These are phyloP conservation scores for Gambusia affinis DNA, from an alignment of 2,113 vertebrate genomes.

Conservation along the genomic window DNA sequence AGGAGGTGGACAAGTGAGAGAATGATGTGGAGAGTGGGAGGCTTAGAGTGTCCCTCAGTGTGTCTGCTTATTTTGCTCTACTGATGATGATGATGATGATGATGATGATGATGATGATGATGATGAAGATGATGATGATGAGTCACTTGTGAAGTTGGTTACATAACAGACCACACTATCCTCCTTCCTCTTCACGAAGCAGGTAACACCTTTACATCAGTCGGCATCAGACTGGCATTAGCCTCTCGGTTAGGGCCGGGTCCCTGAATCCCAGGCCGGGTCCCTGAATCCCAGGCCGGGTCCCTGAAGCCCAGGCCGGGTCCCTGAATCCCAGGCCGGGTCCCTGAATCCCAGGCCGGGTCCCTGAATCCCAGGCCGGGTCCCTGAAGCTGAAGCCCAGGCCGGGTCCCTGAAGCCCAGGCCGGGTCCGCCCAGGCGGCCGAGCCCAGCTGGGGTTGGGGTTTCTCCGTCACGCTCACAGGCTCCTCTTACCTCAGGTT, in stretches of 20 bases:
- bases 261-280: constrained; percentile 31
- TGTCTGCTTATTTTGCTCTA: constrained; percentile 68
- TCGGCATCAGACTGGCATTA: constrained; percentile 33
- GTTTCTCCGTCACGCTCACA: constrained; percentile 17
- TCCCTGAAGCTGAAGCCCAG: too few relatives aligned
- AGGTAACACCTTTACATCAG: constrained; percentile 69
- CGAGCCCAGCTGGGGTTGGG: background rate
- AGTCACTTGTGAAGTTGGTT: constrained; percentile 76
- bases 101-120: constrained; percentile 75
- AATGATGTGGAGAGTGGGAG: constrained; percentile 64
- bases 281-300: background rate
- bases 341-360: constrained; percentile 23
- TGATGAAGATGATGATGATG: constrained; percentile 79
- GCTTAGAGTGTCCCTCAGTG: constrained; percentile 66
- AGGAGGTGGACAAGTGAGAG: constrained; percentile 49
- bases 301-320: constrained; percentile 7
- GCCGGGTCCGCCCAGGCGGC: constrained; percentile 36
- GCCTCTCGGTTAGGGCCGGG: constrained; percentile 30
- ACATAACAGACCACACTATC: constrained; percentile 65
- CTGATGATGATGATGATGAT: constrained; percentile 78
- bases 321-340: constrained; percentile 10
- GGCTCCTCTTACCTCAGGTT: constrained; percentile 54
- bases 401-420: constrained; percentile 33
- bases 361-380: constrained; percentile 31
- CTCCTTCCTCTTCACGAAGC: constrained; percentile 75